Percentiles rank a stretch among this genome's conserved stretches.
Evolutionary conservation across 2,113 vertebrate genomes (phyloP).

Genomic region (Paralichthys olivaceus): DNA sequence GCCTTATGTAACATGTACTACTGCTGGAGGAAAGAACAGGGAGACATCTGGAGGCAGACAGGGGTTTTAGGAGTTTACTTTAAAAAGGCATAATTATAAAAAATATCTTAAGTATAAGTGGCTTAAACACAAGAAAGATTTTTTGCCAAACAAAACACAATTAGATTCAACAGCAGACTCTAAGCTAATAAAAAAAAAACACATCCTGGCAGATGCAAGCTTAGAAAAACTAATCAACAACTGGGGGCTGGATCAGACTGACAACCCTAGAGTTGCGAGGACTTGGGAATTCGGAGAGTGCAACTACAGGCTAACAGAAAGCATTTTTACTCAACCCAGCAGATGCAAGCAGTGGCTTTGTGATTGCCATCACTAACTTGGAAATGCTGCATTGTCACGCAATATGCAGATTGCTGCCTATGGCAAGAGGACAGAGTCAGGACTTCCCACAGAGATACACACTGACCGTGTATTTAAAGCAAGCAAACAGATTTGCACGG

Average conservation of each 20-base stretch:
- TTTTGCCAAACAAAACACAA: slow-evolving; percentile 28
- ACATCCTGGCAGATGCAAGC: neutral
- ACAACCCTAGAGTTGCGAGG: slow-evolving; percentile 3
- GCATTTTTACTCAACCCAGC: neutral
- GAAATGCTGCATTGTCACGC: slow-evolving; percentile 8
- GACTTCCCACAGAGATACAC: neutral
- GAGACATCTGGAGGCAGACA: slow-evolving; percentile 26
- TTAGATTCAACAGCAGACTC: slow-evolving; percentile 6
- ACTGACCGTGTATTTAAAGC: slow-evolving; percentile 2
- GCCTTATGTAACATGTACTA: neutral
- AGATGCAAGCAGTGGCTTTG: slow-evolving; percentile 25
- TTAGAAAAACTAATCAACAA: slow-evolving; percentile 11
- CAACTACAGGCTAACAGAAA: slow-evolving; percentile 15
- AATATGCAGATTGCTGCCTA: slow-evolving; percentile 25
- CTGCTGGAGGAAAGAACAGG: neutral
- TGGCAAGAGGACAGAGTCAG: neutral
- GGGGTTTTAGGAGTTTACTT: slow-evolving; percentile 18
- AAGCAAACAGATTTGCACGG: too few relatives aligned
- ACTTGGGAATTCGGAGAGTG: slow-evolving; percentile 10
- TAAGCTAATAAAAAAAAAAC: slow-evolving; percentile 11
- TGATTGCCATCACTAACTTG: slow-evolving; percentile 13
- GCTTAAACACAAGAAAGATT: neutral
- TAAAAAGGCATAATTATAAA: slow-evolving; percentile 10
- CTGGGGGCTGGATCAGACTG: slow-evolving; percentile 7
- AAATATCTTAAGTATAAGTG: slow-evolving; percentile 32